Evolutionary conservation across 2,888 invertebrate species (phyloP), one percentile per base, ranked within the genome.

Genomic region (Sisyra terminalis): DNA sequence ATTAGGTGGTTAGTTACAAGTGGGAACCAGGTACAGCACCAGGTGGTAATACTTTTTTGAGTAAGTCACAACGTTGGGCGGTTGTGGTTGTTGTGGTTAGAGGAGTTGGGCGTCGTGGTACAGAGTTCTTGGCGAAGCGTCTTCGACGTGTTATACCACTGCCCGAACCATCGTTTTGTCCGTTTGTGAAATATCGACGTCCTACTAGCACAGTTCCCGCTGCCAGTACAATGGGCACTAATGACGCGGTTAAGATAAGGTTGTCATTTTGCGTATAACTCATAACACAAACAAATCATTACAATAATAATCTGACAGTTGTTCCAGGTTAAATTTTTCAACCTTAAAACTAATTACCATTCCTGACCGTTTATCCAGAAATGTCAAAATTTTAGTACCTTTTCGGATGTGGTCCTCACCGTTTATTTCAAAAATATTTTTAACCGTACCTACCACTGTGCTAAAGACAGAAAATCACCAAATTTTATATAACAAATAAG

Each of bases 191-290:
- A 43, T 43, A 43, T 15, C 43, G 43, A 9, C 43, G 16, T 38
- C 43, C 43, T 30, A 43, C 30, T 13, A 30, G 37, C 15, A 43
- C 37, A n/a, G 43, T 43, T 31, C 43, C 43, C 30, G 38, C 43
- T 43, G 38, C 43, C 43, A 43, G 32, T 30, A 43, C 38, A 30
- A 43, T 38, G 15, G 43, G 43, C 43, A 43, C 43, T 38, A 43
- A 24, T 30, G 43, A 38, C 38, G 24, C 29, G 17, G 41, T 41
- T 34, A 34, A 34, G 9, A 38, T 17, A 41, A 30, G 16, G 24
- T 29, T 41, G 17, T 41, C 41, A 41, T 41, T 41, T 41, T 41
- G 32, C 14, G 41, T 11, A 41, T 34, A 41, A 41, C 18, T 41
- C 41, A 41, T 41, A 41, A 41, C 41, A 37, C 16, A 37, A 16